Percentiles rank a stretch among this genome's conserved stretches.
Evolutionary conservation across 2,888 invertebrate species (phyloP).

Genomic region (Perizoma flavofasciatum): DNA sequence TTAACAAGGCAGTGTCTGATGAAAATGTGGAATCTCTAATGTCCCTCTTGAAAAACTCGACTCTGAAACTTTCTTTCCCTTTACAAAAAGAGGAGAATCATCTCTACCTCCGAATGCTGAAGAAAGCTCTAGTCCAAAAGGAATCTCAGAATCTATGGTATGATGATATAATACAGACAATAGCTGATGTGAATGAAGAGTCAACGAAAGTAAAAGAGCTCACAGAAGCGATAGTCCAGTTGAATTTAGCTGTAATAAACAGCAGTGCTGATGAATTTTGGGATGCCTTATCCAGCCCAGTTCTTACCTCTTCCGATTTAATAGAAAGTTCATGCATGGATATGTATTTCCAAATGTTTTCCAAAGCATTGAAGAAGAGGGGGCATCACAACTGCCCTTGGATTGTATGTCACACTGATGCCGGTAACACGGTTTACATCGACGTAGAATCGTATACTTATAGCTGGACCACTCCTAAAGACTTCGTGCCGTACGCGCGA

Average conservation of each 20-base stretch:
- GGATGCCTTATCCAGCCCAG: conserved; percentile 59
- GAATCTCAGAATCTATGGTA: conserved; percentile 84
- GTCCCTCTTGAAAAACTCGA: conserved; percentile 72
- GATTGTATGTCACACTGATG: conserved; percentile 78
- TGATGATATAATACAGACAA: conserved; percentile 80
- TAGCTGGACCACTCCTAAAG: conserved; percentile 80
- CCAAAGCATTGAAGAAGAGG: conserved; percentile 71
- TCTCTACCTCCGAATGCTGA: conserved; percentile 80
- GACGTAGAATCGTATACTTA: conserved; percentile 79
- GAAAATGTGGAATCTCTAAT: conserved; percentile 79
- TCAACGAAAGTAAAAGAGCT: conserved; percentile 75
- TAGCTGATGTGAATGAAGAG: conserved; percentile 76
- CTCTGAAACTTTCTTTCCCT: conserved; percentile 68
- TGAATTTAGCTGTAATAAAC: conserved; percentile 72
- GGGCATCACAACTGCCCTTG: conserved; percentile 76
- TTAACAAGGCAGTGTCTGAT: conserved; percentile 84
- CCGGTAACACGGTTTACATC: conserved; percentile 79
- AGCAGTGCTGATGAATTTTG: conserved; percentile 70
- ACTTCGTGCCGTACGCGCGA: conserved; percentile 76
- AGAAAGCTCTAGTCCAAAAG: conserved; percentile 75
- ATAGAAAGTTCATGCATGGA: conserved; percentile 69
- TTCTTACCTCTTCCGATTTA: conserved; percentile 51
- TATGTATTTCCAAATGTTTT: conserved; percentile 77
- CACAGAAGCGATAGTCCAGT: conserved; percentile 70
- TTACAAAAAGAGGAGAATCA: conserved; percentile 76